These are phyloP conservation scores for Drosophila atroscutellata DNA, from an alignment of 2,888 invertebrate species.

Conservation along the genomic window DNA sequence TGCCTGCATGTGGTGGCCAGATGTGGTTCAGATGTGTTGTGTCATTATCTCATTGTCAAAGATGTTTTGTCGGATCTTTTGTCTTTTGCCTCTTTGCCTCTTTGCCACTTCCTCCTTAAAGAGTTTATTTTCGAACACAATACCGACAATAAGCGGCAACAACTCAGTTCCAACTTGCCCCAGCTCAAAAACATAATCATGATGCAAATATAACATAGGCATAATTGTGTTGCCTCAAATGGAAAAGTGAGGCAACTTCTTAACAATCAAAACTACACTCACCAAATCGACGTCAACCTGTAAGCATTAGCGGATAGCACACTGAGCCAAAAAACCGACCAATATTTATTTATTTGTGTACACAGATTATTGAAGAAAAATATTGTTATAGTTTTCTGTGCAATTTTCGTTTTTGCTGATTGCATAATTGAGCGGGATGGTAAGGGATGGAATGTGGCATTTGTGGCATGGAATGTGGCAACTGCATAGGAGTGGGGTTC, in stretches of 20 bases:
- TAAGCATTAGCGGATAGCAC: background rate
- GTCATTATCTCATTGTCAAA: constrained; percentile 61
- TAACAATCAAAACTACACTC: background rate
- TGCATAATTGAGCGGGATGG: background rate
- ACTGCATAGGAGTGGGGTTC: background rate
- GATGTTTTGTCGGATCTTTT: constrained; percentile 37
- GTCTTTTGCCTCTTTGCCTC: constrained; percentile 22
- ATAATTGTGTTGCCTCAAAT: constrained; percentile 1
- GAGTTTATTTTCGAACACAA: constrained; percentile 13
- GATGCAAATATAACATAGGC: background rate
- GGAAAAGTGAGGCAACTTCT: background rate
- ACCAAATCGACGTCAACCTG: background rate
- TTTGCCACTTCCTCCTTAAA: constrained; percentile 24
- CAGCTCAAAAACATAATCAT: constrained; percentile 2
- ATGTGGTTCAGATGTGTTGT: constrained; percentile 70
- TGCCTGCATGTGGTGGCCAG: constrained; percentile 56
- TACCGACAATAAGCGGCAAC: background rate
- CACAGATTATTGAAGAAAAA: too few relatives aligned
- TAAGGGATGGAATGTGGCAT: background rate
- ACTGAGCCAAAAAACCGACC: background rate
- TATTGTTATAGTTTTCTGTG: too few relatives aligned
- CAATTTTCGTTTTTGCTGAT: too few relatives aligned
- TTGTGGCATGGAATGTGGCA: background rate
- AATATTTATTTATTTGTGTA: background rate
- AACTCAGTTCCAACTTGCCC: background rate